Percentiles rank a stretch among this genome's conserved stretches.
Evolutionary conservation across 2,113 vertebrate genomes (phyloP).

Genomic region (Maccullochella peelii): DNA sequence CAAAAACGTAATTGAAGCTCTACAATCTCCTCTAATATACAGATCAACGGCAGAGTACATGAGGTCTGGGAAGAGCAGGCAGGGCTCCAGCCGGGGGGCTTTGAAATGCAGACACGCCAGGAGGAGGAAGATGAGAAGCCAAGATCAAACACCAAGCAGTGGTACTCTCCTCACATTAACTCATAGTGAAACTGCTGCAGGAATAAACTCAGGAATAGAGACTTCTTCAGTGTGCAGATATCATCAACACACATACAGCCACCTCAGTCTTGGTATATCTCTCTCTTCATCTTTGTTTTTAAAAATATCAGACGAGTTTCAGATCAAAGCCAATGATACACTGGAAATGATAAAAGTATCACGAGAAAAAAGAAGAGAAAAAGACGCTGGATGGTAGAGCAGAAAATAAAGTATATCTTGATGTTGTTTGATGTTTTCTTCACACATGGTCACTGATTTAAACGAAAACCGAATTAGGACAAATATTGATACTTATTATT

Average conservation of each 20-base stretch:
- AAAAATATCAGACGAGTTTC: not conserved
- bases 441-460: not conserved
- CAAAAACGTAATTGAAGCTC: not conserved
- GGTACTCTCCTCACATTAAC: conserved; percentile 8
- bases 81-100: not conserved
- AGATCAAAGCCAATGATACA: not conserved
- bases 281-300: not conserved
- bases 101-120: conserved; percentile 39
- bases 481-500: not conserved
- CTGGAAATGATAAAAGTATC: not conserved
- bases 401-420: not conserved
- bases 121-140: conserved; percentile 34
- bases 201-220: not conserved
- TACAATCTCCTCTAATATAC: not conserved
- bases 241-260: not conserved
- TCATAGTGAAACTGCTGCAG: not conserved
- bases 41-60: conserved; percentile 2
- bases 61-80: conserved; percentile 20
- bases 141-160: conserved; percentile 44
- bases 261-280: not conserved
- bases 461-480: not conserved
- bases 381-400: not conserved
- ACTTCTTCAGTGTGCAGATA: not conserved
- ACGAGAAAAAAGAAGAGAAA: not conserved
- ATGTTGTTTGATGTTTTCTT: not conserved